phyloP scores from a whole-genome alignment of 2,113 vertebrate genomes.

The Bubo scandiacus region DNA sequence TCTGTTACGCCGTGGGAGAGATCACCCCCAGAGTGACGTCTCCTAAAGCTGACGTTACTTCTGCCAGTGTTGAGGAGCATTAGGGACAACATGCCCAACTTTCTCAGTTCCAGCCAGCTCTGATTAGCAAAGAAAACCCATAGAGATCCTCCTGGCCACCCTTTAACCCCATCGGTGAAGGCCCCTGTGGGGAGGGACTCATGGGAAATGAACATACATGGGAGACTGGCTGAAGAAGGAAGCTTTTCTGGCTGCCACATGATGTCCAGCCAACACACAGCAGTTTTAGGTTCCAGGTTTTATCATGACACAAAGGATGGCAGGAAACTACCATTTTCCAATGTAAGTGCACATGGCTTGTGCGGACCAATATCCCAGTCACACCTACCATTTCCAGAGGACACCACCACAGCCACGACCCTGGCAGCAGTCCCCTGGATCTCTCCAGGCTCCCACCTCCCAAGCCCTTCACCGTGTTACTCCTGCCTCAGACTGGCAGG shows the following conservation, averaged over 20 bases:
- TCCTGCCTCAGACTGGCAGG: neutral
- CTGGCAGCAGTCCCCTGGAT: neutral
- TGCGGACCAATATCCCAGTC: neutral
- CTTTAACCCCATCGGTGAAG: neutral
- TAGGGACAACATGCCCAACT: neutral
- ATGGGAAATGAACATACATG: neutral
- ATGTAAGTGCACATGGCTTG: neutral
- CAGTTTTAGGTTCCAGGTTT: fast-evolving
- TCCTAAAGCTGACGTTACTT: neutral
- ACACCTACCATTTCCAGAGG: neutral
- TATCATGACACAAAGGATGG: neutral
- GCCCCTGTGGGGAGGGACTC: neutral
- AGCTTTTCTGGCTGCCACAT: neutral
- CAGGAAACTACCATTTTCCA: neutral
- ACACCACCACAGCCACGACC: neutral
- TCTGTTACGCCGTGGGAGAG: neutral
- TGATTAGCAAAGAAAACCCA: neutral
- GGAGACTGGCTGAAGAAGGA: neutral
- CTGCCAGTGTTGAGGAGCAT: neutral
- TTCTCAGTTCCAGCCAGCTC: neutral
- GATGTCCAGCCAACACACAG: neutral
- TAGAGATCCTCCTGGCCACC: neutral
- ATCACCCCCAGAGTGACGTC: neutral
- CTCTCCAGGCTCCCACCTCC: neutral
- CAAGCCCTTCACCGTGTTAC: neutral